phyloP scores from a whole-genome alignment of 2,113 vertebrate species.

The Genyomyrus donnyi region DNA sequence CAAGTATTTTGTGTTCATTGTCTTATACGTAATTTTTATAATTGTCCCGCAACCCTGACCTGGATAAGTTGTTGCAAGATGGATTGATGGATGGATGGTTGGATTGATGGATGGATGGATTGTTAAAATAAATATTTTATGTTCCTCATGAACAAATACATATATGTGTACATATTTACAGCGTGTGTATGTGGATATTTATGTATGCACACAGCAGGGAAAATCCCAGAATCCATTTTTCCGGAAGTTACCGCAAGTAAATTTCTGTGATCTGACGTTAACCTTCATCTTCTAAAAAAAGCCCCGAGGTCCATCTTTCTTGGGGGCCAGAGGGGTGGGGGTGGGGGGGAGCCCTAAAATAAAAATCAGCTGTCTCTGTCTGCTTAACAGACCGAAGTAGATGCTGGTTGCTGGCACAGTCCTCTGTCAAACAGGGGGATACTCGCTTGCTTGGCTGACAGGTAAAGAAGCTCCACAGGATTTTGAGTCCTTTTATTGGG shows the following conservation, averaged over 20 bases:
- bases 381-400: conserved; percentile 35
- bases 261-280: conserved; percentile 60
- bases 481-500: conserved; percentile 18
- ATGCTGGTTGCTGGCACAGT: conserved; percentile 69
- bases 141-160: not conserved
- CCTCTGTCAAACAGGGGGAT: conserved; percentile 62
- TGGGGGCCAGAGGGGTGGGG: conserved; percentile 18
- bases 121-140: not conserved
- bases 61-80: not conserved
- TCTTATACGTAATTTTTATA: not conserved
- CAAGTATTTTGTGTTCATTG: not conserved
- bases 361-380: conserved; percentile 17
- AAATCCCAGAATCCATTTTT: conserved; percentile 11
- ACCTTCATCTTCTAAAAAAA: conserved; percentile 78
- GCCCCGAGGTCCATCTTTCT: conserved; percentile 44
- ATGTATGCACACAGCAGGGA: not conserved
- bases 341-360: conserved; percentile 25
- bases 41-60: not conserved
- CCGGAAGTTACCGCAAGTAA: conserved; percentile 34
- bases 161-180: not conserved
- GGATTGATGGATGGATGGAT: not conserved
- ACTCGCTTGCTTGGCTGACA: conserved; percentile 49
- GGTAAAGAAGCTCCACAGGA: conserved; percentile 20
- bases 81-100: not conserved
- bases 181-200: not conserved